Evolutionary conservation across 2,797 vertebrate species (phyloP), one percentile per base, ranked within the genome.

Genomic region (Lacerta viridis): DNA sequence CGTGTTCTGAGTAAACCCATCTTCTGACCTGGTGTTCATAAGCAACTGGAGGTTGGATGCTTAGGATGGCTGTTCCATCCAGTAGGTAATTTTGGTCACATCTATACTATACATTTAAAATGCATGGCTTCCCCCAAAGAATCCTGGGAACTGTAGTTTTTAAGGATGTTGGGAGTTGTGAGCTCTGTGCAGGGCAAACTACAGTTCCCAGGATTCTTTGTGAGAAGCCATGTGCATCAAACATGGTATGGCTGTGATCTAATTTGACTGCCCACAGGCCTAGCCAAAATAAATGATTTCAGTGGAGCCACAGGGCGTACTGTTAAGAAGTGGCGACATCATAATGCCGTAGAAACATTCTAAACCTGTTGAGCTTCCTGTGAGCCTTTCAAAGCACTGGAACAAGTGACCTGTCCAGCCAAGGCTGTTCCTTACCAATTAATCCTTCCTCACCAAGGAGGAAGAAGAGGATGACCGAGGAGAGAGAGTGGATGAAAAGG

Each of bases 321-420:
- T 88, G 90, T 94, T 95, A 93, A 94, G 93, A 72, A 80, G 68
- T 7, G 27, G 59, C 8, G 93, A 95, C 92, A 84, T 96, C 95
- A 95, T 84, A 96, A 94, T 93, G 88, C 91, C 13, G 29, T 1
- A 76, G 94, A 94, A 95, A 89, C 78, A 69, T 89, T 89, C 88
- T 59, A 82, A 89, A 29, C 71, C 29, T 59, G 46, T 61, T 84
- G 50, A 79, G 50, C 59, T 84, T 83, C 75, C 87, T 50, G n/a
- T 76, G 43, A 76, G 46, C 18, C 78, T 76, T 81, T 86, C 46
- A 76, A 46, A 82, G 61, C 71, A 81, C 78, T 85, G 84, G 72
- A 39, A 68, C 79, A 25, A 87, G 71, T 59, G 43, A 77, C 71
- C 84, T 82, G 41, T 69, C 84, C 79, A 82, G 84, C 36, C 59